Evolutionary conservation across 2,797 vertebrate species (phyloP), one percentile per base, ranked within the genome.

Genomic region (Anolis apletophallus): DNA sequence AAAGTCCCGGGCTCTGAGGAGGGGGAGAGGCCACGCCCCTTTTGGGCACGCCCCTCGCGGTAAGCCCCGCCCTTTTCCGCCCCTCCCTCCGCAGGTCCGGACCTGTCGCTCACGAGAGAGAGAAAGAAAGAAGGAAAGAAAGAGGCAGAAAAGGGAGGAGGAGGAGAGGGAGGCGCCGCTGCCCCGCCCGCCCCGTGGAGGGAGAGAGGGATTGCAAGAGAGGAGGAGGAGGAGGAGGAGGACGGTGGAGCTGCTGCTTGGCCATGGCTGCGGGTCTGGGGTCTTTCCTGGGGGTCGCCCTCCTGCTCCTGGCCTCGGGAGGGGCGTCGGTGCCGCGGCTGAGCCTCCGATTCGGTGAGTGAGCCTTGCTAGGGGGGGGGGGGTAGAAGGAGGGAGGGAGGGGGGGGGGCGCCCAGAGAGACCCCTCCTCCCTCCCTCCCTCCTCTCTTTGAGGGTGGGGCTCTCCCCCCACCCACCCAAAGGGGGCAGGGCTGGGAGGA

Each of bases 321-420:
- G 59, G 13, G 13, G 80, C 50, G 36, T 9, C 40, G 64, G 46
- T 54, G 46, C 80, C 80, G 10, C 46, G 80, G 5, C 80, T 81
- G 64, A 81, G 61, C 46, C 17, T 81, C 26, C 14, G 79, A 64
- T 59, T 52, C 80, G 80, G 80, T 81, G 67, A 19, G 80, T 73
- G 72, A 50, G 4, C 36, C n/a, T 46, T 6, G 46, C 46, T n/a
- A 7, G 8, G 36, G 36, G 5, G 13, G 68, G 11, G 68, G 11
- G 40, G 40, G 5, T 2, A 40, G 40, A 40, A 40, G 40, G 40
- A 40, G 40, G 40, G 40, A 40, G 40, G 5, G 17, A 7, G 34
- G 67, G 57, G 57, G 8, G 14, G 36, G 36, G 78, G 21, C 6
- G 46, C 46, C 46, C 46, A 46, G 46, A 8, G 46, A 46, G 46